Evolutionary conservation across 2,113 vertebrate genomes (phyloP).

Genomic region (Vulpes ferrilata): DNA sequence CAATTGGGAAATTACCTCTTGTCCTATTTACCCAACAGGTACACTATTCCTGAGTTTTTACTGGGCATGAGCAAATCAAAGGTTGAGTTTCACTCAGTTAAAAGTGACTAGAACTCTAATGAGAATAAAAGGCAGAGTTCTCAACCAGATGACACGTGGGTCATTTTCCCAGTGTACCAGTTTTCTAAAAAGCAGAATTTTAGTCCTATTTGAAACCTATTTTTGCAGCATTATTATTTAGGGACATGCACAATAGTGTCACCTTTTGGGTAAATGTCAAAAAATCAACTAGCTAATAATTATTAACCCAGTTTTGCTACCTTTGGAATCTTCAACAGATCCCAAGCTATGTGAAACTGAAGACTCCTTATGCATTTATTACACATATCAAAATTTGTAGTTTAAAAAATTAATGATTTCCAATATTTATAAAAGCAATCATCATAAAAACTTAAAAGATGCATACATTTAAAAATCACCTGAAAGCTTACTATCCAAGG

Average conservation of each 20-base stretch:
- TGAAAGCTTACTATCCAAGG: not conserved
- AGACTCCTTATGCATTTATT: not conserved
- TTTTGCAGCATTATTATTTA: not conserved
- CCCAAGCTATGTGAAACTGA: not conserved
- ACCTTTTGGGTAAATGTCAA: not conserved
- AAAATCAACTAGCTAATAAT: not conserved
- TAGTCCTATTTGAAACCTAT: not conserved
- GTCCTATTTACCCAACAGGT: not conserved
- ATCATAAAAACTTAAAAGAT: not conserved
- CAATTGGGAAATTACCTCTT: not conserved
- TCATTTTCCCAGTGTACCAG: not conserved
- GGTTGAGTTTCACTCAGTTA: not conserved
- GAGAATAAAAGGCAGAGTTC: not conserved
- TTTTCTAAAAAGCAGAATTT: not conserved
- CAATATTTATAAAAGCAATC: not conserved
- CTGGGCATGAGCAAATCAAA: not conserved
- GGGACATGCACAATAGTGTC: not conserved
- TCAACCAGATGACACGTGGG: not conserved
- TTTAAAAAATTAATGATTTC: conserved; percentile 26
- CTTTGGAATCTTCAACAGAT: not conserved
- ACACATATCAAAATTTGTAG: not conserved
- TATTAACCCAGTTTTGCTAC: not conserved
- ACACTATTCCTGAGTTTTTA: not conserved
- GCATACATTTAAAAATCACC: not conserved
- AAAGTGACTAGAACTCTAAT: not conserved